Conservation (phyloP, 2,797 vertebrate species). For the Melanotaenia maccullochi region DNA sequence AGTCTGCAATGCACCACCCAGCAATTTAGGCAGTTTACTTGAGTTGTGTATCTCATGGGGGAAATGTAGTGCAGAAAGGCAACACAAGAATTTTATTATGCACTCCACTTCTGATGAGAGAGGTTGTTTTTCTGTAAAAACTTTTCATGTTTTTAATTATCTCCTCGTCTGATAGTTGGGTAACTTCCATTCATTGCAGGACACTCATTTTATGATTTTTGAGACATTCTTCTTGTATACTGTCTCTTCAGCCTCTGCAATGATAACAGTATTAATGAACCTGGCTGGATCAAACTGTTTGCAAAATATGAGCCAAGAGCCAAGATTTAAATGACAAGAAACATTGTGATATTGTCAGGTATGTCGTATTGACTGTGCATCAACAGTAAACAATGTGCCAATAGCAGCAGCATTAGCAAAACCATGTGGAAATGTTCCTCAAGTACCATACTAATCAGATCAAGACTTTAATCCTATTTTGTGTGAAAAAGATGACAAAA, state of each 20-base stretch:
- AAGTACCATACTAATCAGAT: not conserved
- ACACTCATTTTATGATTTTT: constrained; percentile 37
- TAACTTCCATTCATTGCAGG: constrained; percentile 40
- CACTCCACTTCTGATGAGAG: constrained; percentile 19
- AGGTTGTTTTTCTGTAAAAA: constrained; percentile 38
- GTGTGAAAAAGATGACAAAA: not conserved
- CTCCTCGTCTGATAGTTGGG: constrained; percentile 31
- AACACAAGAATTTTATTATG: constrained; percentile 31
- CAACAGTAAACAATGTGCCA: not conserved
- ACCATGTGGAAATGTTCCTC: not conserved
- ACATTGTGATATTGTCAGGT: constrained; percentile 8
- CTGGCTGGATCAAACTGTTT: not conserved
- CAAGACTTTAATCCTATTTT: constrained; percentile 2
- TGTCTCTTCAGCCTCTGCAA: not conserved
- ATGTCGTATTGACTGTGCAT: constrained; percentile 14
- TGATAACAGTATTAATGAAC: constrained; percentile 1
- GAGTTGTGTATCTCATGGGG: constrained; percentile 28
- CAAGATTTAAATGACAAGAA: constrained; percentile 15
- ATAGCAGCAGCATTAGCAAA: constrained; percentile 3
- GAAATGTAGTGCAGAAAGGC: constrained; percentile 11
- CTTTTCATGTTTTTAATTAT: constrained; percentile 53
- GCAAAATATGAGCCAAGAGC: constrained; percentile 8
- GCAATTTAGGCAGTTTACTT: constrained; percentile 39
- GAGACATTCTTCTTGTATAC: constrained; percentile 22
- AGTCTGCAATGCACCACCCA: constrained; percentile 28